These are phyloP conservation scores for Lasiurus borealis DNA, from an alignment of 2,113 vertebrate genomes.

Conservation along the genomic window DNA sequence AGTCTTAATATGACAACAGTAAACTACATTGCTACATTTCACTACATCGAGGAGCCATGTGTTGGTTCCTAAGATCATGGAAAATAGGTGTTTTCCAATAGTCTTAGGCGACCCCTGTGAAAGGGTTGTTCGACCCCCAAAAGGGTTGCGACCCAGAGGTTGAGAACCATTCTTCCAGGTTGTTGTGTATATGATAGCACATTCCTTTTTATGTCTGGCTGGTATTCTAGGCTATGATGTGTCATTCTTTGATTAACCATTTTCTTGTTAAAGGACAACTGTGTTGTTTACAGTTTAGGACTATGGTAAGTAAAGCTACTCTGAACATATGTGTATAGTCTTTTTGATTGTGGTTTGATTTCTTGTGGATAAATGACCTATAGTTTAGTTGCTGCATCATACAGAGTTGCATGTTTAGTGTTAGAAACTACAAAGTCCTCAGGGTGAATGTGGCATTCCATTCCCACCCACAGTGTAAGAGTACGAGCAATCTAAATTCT, in stretches of 20 bases:
- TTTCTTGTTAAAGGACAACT: not conserved
- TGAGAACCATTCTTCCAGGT: not conserved
- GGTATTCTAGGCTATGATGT: not conserved
- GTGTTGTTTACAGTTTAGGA: not conserved
- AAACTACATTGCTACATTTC: no score
- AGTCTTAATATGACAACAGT: no score
- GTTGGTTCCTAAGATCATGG: no score
- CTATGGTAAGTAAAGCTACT: not conserved
- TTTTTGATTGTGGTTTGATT: not conserved
- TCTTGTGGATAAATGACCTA: not conserved
- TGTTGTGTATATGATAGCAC: not conserved
- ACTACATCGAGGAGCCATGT: no score
- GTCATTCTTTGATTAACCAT: not conserved
- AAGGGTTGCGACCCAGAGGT: no score
- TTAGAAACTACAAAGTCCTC: not conserved
- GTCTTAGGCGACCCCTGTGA: no score
- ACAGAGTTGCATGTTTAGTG: not conserved
- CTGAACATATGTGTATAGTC: not conserved
- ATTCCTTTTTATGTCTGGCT: not conserved
- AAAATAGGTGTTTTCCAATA: no score
- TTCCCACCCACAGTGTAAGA: fast-evolving
- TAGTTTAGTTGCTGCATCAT: not conserved
- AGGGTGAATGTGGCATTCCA: not conserved
- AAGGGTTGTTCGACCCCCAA: no score
- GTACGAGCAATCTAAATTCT: not conserved